Conservation (phyloP, 1,140 invertebrate species). For the Monochamus saltuarius region DNA sequence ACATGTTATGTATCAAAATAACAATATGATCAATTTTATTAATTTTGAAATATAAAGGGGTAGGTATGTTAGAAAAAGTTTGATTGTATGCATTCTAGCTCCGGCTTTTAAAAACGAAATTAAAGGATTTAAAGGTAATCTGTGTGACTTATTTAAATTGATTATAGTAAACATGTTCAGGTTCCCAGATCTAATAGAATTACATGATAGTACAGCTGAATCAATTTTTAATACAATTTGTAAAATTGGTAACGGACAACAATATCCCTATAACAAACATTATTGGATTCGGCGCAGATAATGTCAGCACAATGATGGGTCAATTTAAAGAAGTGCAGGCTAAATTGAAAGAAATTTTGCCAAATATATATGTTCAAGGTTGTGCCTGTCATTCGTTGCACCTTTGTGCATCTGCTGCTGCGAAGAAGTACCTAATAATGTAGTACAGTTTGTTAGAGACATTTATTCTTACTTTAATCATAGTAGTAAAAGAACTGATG, state of each 20-base stretch:
- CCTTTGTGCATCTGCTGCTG: conserved; percentile 9
- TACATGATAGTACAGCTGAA: conserved; percentile 1
- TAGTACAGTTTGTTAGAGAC: conserved; percentile 14
- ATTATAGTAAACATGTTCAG: not conserved
- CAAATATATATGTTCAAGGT: conserved; percentile 1
- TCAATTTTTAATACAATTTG: conserved; percentile 1
- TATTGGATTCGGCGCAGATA: conserved; percentile 7
- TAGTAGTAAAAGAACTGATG: conserved; percentile 9
- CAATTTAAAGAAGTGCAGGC: not conserved
- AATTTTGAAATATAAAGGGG: no score
- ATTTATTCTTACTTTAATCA: conserved; percentile 18
- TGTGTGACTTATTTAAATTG: no score
- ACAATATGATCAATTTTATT: no score
- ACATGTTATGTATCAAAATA: no score
- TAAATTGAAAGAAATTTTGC: conserved; percentile 5
- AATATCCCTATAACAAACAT: conserved; percentile 10
- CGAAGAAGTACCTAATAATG: conserved; percentile 3
- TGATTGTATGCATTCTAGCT: no score
- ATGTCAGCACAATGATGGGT: conserved; percentile 1
- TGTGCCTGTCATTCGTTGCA: conserved; percentile 17
- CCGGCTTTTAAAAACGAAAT: not conserved
- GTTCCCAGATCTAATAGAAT: not conserved
- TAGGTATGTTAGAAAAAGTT: no score
- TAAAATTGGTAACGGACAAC: not conserved
- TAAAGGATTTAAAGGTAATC: not conserved